A percentile compares a stretch with the other conserved stretches of the same genome.
phyloP scores from a whole-genome alignment of 2,113 vertebrate species.

The Macquaria australasica region DNA sequence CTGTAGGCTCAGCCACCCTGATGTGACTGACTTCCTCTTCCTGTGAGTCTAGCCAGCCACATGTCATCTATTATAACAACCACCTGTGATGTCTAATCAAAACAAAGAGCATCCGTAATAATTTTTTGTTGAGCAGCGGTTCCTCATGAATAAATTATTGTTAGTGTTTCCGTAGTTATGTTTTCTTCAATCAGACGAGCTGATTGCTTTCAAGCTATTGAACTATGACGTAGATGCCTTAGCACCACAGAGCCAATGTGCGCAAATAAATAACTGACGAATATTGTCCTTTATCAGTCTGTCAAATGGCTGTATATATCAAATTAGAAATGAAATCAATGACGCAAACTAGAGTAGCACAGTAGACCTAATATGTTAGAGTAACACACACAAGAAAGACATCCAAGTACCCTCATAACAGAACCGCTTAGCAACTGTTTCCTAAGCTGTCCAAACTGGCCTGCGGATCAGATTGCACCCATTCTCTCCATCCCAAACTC shows the following conservation, averaged over 20 bases:
- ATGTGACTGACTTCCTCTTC: conserved; percentile 37
- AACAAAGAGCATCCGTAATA: conserved; percentile 28
- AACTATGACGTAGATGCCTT: conserved; percentile 71
- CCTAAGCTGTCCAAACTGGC: conserved; percentile 27
- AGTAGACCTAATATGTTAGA: conserved; percentile 35
- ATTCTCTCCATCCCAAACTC: conserved; percentile 36
- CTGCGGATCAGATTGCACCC: conserved; percentile 32
- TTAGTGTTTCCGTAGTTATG: conserved; percentile 27
- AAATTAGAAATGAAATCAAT: conserved; percentile 19
- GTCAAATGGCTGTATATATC: conserved; percentile 6
- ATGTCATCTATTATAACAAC: conserved; percentile 35
- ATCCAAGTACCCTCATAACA: conserved; percentile 37
- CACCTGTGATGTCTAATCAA: conserved; percentile 17
- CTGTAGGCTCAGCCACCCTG: conserved; percentile 50
- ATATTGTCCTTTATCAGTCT: conserved; percentile 32
- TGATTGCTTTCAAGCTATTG: conserved; percentile 41
- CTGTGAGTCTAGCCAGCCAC: conserved; percentile 43
- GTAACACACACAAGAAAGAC: conserved; percentile 25
- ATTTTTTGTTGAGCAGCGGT: conserved; percentile 1
- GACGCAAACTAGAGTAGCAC: conserved; percentile 46
- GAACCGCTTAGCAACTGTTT: conserved; percentile 17
- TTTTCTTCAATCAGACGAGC: conserved; percentile 30
- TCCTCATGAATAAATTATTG: conserved; percentile 31
- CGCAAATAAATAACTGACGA: conserved; percentile 32
- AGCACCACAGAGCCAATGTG: conserved; percentile 54